Conservation (phyloP, 1,140 invertebrate genomes). For the Pogonognathellus flavescens region DNA sequence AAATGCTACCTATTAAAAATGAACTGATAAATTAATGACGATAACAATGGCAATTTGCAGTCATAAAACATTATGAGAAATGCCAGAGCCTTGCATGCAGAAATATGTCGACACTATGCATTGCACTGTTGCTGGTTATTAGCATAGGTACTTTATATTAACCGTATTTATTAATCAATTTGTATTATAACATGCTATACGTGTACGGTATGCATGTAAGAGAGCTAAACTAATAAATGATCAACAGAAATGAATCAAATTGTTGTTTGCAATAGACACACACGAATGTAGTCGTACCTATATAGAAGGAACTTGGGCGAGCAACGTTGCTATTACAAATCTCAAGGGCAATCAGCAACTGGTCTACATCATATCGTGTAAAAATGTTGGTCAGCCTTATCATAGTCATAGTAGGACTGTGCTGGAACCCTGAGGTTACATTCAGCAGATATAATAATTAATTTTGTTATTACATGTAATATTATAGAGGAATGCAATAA, state of each 20-base stretch:
- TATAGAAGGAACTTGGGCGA: background rate
- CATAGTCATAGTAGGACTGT: background rate
- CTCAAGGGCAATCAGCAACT: conserved; percentile 10
- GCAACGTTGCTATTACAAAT: background rate
- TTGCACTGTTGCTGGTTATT: too few species aligned
- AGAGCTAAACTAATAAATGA: background rate
- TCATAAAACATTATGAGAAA: conserved; percentile 3
- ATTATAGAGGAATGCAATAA: background rate
- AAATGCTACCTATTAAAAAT: background rate
- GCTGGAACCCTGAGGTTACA: conserved; percentile 7
- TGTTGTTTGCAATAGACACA: background rate
- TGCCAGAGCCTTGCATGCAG: conserved; percentile 4
- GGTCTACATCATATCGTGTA: background rate
- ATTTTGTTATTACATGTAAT: background rate
- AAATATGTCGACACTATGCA: background rate
- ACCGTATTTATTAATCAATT: too few species aligned
- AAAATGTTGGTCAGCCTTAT: background rate
- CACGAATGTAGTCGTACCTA: too few species aligned
- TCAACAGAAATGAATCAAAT: conserved; percentile 3
- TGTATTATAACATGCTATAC: background rate
- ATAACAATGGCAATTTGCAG: background rate
- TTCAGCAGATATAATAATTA: background rate
- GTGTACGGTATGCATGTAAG: background rate
- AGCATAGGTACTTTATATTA: too few species aligned
- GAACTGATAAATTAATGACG: conserved; percentile 4